Evolutionary conservation across 1,140 invertebrate genomes (phyloP).

Genomic region (Gonioctena quinquepunctata): DNA sequence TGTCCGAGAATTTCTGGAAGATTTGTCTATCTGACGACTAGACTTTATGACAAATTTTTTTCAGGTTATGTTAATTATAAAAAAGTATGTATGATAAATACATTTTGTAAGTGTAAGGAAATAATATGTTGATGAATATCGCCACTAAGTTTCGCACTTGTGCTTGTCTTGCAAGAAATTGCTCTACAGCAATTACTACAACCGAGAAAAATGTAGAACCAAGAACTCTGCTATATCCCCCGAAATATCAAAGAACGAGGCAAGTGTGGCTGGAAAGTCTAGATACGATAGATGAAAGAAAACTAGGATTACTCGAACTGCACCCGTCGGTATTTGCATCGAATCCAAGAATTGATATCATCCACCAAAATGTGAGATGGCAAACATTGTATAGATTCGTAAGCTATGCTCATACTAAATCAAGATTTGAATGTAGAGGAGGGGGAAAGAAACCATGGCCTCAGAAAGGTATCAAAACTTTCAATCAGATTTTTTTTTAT

Average conservation of each 20-base stretch:
- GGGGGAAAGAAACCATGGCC: conserved; percentile 92
- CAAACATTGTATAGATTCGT: conserved; percentile 84
- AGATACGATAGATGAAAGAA: conserved; percentile 75
- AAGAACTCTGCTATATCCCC: conserved; percentile 39
- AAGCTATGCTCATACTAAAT: conserved; percentile 72
- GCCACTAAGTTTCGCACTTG: background rate
- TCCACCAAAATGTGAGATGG: conserved; percentile 88
- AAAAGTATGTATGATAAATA: too few relatives aligned
- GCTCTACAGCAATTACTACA: background rate
- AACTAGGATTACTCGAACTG: conserved; percentile 82
- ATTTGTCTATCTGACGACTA: too few relatives aligned
- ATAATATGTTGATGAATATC: background rate
- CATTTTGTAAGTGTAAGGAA: too few relatives aligned
- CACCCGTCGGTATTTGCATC: conserved; percentile 87
- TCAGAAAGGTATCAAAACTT: conserved; percentile 92
- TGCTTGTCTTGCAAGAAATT: background rate
- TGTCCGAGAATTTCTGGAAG: too few relatives aligned
- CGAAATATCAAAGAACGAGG: conserved; percentile 64
- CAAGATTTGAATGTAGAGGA: conserved; percentile 81
- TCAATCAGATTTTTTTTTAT: background rate
- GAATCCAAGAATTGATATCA: conserved; percentile 84
- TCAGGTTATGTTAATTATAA: too few relatives aligned
- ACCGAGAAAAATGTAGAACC: conserved; percentile 8
- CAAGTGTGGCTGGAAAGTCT: conserved; percentile 94
- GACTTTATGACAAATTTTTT: too few relatives aligned